Base-by-base conservation (phyloP, 2,797 vertebrate genomes). In the Syncerus caffer region DNA sequence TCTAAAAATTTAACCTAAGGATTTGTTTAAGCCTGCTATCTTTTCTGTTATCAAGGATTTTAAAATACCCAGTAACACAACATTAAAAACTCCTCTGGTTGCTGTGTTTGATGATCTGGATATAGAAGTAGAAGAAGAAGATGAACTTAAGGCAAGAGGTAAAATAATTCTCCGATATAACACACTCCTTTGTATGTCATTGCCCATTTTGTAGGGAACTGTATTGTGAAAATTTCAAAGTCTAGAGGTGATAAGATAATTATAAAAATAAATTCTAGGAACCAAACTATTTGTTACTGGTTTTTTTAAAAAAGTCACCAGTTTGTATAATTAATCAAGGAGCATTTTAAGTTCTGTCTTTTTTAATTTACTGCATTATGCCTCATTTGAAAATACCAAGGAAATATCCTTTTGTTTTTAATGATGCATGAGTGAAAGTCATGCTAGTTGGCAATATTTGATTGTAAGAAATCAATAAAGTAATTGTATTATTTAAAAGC, bases 101-200 rank as follows among this genome's bases (percentile, higher is more conserved):
- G 99, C 99, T 98, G 99, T 98, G 85, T 99, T 99, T 98, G 99
- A 99, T 98, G 99, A 99, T 97, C 98, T 99, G 98, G 99, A 99
- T 98, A 99, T 99, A 99, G 99, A 99, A 98, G 99, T 99, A 0
- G 99, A 99, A 86, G 99, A 99, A 97, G 99, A 99, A 96, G 99
- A 99, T 47, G 99, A 99, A 60, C 97, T 99, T 79, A 99, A 99
- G 60, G 99, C 99, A 21, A 99, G 99, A 99, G 99, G 99, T 99
- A 98, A 98, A 87, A 78, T 93, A 97, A 88, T 64, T 87, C 23
- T 95, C 13, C 23, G 53, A 1, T 89, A 6, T 91, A 57, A 60
- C 3, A 64, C 3, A 14, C 9, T 80, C 15, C 13, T 80, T 92
- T 95, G 23, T 85, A 29, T 98, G 71, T 13, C 29, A 31, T 29